Evolutionary conservation across 1,140 invertebrate genomes (phyloP).

Genomic region (Schmidtea mediterranea): DNA sequence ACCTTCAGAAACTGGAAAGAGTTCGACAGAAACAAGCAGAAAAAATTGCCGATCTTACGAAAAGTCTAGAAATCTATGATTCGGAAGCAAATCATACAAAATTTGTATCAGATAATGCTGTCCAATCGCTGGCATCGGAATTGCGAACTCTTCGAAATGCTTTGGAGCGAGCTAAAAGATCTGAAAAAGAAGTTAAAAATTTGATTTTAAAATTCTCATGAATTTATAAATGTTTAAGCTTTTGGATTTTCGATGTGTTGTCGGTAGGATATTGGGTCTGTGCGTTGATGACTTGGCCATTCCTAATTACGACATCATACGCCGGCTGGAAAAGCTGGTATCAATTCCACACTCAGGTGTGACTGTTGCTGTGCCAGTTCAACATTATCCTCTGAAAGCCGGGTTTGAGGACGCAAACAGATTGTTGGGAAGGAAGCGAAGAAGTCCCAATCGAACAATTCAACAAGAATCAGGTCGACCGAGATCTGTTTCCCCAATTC

Average conservation of each 20-base stretch:
- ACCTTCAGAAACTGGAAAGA: conserved; percentile 21
- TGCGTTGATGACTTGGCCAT: conserved; percentile 22
- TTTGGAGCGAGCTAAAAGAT: conserved; percentile 18
- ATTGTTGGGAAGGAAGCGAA: too few species aligned
- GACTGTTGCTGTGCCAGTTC: too few species aligned
- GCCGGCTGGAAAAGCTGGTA: conserved; percentile 20
- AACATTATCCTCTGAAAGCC: too few species aligned
- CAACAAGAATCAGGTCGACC: too few species aligned
- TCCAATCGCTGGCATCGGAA: conserved; percentile 23
- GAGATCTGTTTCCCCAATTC: too few species aligned
- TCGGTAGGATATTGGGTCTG: conserved; percentile 24
- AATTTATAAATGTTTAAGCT: too few species aligned
- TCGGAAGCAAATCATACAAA: conserved; percentile 13
- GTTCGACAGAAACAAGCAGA: conserved; percentile 18
- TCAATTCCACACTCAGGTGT: too few species aligned
- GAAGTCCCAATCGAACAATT: too few species aligned
- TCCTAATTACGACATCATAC: conserved; percentile 26
- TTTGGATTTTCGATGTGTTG: conserved; percentile 23
- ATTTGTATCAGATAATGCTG: conserved; percentile 18
- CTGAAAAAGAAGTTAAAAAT: conserved; percentile 20
- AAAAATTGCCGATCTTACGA: conserved; percentile 19
- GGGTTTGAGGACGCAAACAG: too few species aligned
- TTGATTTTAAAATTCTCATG: too few species aligned
- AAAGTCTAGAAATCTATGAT: conserved; percentile 12
- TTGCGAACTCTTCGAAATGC: conserved; percentile 12